phyloP scores from a whole-genome alignment of 2,113 vertebrate genomes.

The Lethenteron reissneri region DNA sequence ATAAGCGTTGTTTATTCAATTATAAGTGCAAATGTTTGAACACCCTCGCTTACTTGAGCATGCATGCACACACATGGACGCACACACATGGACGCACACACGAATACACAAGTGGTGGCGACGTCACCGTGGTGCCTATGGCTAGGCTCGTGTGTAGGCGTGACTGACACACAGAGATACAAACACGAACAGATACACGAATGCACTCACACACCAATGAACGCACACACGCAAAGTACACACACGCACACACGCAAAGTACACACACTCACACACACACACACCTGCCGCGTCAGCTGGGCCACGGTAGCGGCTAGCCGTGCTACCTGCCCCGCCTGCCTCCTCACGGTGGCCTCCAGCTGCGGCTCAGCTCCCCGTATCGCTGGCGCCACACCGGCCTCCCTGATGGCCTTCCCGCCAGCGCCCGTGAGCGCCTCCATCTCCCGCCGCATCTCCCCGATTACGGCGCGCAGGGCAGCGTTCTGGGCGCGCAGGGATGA shows the following conservation, averaged over 20 bases:
- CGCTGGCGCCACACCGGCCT: too few species aligned
- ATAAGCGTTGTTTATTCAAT: too few species aligned
- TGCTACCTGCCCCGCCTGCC: conserved; percentile 16
- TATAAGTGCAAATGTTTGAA: too few species aligned
- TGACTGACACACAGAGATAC: neutral
- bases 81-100: neutral
- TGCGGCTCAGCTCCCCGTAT: too few species aligned
- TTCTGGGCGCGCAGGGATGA: conserved; percentile 42
- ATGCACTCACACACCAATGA: neutral
- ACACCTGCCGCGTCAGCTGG: conserved; percentile 27
- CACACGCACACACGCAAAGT: conserved; percentile 16
- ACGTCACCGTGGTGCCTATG: too few species aligned
- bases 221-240: neutral
- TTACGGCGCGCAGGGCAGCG: conserved; percentile 23
- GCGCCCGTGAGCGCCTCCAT: conserved; percentile 29
- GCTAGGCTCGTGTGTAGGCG: too few species aligned
- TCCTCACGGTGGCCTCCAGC: conserved; percentile 11
- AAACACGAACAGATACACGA: neutral
- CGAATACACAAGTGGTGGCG: neutral
- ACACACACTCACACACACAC: too few species aligned
- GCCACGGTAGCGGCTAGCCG: conserved; percentile 17
- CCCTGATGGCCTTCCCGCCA: too few species aligned
- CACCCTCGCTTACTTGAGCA: conserved; percentile 15
- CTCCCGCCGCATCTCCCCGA: conserved; percentile 56
- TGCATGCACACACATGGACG: conserved; percentile 5